Percentiles rank a stretch among this genome's conserved stretches.
Evolutionary conservation across 2,888 invertebrate genomes (phyloP).

Genomic region (Lasiommata megera): DNA sequence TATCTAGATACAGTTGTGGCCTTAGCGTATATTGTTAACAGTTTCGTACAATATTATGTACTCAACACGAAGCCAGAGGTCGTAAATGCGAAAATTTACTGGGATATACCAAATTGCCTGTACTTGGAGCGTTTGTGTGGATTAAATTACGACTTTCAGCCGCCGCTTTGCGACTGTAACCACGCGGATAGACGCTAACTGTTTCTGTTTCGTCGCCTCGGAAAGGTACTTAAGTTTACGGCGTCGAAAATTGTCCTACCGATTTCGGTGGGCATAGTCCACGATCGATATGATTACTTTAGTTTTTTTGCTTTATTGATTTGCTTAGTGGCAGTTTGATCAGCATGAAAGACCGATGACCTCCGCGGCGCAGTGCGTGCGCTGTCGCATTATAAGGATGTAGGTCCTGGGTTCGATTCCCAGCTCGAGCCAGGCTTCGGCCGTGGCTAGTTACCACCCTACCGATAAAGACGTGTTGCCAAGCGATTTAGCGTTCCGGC

Average conservation of each 20-base stretch:
- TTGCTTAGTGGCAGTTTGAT: too few relatives aligned
- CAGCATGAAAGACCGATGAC: too few relatives aligned
- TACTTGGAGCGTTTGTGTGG: slow-evolving; percentile 21
- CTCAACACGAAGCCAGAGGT: background rate
- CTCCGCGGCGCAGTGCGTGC: too few relatives aligned
- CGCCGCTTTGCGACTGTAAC: slow-evolving; percentile 18
- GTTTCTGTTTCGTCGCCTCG: slow-evolving; percentile 4
- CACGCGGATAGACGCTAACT: slow-evolving; percentile 13
- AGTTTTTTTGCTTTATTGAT: too few relatives aligned
- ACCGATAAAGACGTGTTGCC: too few relatives aligned
- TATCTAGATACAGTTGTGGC: background rate
- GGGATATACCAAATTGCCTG: slow-evolving; percentile 11
- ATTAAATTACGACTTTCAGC: slow-evolving; percentile 23
- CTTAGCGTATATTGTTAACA: background rate
- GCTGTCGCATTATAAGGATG: too few relatives aligned
- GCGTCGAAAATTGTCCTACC: background rate
- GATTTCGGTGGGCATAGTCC: too few relatives aligned
- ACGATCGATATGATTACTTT: background rate
- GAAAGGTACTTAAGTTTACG: slow-evolving; percentile 4
- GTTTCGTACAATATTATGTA: background rate
- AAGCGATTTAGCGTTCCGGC: too few relatives aligned
- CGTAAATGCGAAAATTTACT: slow-evolving; percentile 8
- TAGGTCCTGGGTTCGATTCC: too few relatives aligned
- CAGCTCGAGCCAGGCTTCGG: too few relatives aligned
- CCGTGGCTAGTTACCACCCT: too few relatives aligned